Evolutionary conservation across 1,140 invertebrate species (phyloP).

Genomic region (Atta colombica): DNA sequence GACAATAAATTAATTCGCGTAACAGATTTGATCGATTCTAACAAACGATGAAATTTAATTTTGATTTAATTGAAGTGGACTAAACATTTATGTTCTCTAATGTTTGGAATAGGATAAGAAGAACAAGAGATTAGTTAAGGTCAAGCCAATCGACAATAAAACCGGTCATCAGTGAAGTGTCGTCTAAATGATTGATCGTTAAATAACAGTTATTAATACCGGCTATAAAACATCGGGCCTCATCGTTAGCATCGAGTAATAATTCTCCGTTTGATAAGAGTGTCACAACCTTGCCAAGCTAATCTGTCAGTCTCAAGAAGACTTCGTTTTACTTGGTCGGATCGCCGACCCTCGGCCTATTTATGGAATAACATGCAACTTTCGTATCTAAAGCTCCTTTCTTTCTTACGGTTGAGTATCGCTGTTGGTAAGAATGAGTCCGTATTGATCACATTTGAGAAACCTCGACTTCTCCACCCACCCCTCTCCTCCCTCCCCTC

Average conservation of each 20-base stretch:
- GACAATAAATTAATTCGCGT: not conserved
- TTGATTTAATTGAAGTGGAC: not conserved
- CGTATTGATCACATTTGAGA: slow-evolving; percentile 82
- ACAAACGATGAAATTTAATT: not conserved
- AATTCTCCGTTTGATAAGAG: slow-evolving; percentile 56
- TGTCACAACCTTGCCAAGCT: slow-evolving; percentile 46
- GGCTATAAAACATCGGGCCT: slow-evolving; percentile 22
- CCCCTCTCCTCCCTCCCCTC: not conserved
- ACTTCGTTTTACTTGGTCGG: not conserved
- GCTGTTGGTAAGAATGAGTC: slow-evolving; percentile 79
- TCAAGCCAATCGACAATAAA: not conserved
- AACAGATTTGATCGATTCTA: not conserved
- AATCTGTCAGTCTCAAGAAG: slow-evolving; percentile 46
- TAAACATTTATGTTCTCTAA: slow-evolving; percentile 2
- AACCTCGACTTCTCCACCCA: slow-evolving; percentile 66
- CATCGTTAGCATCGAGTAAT: slow-evolving; percentile 13
- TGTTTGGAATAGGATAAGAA: not conserved
- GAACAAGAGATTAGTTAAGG: not conserved
- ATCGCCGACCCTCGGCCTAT: not conserved
- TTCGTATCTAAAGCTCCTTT: not conserved
- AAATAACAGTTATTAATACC: slow-evolving; percentile 54
- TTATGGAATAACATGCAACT: slow-evolving; percentile 32
- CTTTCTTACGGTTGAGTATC: slow-evolving; percentile 76
- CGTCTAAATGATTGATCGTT: slow-evolving; percentile 52
- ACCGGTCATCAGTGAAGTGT: slow-evolving; percentile 24